Evolutionary conservation across 2,797 vertebrate genomes (phyloP), one percentile per base, ranked within the genome.

Genomic region (Cossypha niveicapilla): DNA sequence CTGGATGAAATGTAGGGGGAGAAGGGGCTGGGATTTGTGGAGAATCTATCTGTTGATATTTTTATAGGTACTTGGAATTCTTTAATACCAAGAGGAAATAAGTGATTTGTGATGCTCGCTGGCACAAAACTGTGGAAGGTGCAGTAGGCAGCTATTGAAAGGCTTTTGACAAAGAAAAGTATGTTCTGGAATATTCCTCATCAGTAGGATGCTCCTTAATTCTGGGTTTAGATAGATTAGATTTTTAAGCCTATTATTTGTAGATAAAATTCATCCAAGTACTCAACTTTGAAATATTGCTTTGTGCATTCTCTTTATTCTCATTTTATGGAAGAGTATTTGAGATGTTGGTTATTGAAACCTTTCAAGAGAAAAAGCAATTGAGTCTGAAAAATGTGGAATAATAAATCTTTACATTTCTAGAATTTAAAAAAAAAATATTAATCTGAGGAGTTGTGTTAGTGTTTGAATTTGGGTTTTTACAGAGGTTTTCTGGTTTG

Each of bases 401-500:
- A 42, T 27, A 79, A n/a, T 3, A 91, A 76, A 30, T 48, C 1
- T 70, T 50, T 25, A 6, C 6, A 60, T 70, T 47, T 34, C 15
- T 7, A 82, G 42, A 82, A 44, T 62, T 57, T 1, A 34, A 39
- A 28, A 61, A 23, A 24, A 16, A 35, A 62, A 34, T 1, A 41
- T 5, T 42, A 58, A n/a, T 8, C 12, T 24, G n/a, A 73, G 39
- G 56, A 19, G 9, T 74, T 25, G 14, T 44, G 32, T 22, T 53
- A 23, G 41, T 58, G 32, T 44, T 91, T 86, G 34, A n/a, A 58
- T 90, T 92, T 50, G 41, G 35, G 71, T 88, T 91, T 90, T 44
- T 66, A 30, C 75, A 45, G 54, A 35, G 41, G 50, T 86, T 95
- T 89, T 94, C 70, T 91, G 25, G 51, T 93, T 94, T 94, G 85